Percentiles rank a stretch among this genome's conserved stretches.
phyloP scores from a whole-genome alignment of 2,888 invertebrate species.

The Leuctra nigra region DNA sequence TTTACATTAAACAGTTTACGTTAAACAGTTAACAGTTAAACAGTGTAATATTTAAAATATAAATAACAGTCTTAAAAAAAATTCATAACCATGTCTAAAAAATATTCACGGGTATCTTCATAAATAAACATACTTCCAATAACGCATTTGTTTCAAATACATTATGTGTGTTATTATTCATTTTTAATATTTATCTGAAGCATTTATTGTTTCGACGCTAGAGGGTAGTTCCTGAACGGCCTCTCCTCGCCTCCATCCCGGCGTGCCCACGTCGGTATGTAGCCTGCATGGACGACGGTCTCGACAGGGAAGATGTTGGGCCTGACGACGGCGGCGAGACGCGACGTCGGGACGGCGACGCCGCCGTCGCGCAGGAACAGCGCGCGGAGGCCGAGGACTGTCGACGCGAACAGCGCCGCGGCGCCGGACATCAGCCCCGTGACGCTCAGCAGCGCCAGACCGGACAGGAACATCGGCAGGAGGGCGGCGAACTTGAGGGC shows the following conservation, averaged over 20 bases:
- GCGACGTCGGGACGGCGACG: conserved; percentile 34
- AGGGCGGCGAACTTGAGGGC: conserved; percentile 56
- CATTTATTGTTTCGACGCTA: not conserved
- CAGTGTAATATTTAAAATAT: no score
- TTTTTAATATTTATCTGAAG: no score
- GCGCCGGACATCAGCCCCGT: conserved; percentile 57
- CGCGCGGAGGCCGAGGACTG: conserved; percentile 30
- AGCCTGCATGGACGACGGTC: conserved; percentile 36
- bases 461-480: conserved; percentile 51
- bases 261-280: conserved; percentile 30
- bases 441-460: conserved; percentile 55
- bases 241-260: no score
- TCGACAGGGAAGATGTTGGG: conserved; percentile 39
- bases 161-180: no score
- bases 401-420: conserved; percentile 53
- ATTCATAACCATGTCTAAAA: no score
- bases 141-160: no score
- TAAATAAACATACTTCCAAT: no score
- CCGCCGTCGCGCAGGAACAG: conserved; percentile 29
- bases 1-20: no score
- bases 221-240: conserved; percentile 16
- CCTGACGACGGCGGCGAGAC: conserved; percentile 34
- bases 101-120: no score
- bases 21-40: no score
- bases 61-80: no score